These are phyloP conservation scores for Drosophila mimica DNA, from an alignment of 2,888 invertebrate genomes.

Conservation along the genomic window DNA sequence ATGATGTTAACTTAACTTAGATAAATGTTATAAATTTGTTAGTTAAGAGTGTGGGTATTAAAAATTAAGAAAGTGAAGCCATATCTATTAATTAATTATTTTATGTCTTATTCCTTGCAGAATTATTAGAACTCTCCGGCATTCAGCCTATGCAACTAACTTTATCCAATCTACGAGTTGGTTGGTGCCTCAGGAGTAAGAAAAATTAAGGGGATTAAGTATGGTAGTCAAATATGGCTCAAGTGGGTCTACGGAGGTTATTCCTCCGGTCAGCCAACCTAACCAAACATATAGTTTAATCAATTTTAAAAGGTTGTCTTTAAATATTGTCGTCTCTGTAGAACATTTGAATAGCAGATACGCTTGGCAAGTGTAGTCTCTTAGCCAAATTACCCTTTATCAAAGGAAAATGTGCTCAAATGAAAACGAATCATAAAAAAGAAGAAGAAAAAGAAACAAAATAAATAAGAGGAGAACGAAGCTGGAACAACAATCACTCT, in stretches of 20 bases:
- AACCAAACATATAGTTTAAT: neutral
- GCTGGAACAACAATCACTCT: constrained; percentile 52
- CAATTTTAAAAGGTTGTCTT: neutral
- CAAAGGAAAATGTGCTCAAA: constrained; percentile 13
- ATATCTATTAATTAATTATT: neutral
- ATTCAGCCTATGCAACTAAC: neutral
- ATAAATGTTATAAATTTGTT: neutral
- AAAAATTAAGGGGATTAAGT: neutral
- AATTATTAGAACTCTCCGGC: neutral
- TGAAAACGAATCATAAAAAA: constrained; percentile 20
- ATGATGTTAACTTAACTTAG: too few species aligned
- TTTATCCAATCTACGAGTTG: neutral
- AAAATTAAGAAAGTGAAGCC: neutral
- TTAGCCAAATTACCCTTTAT: constrained; percentile 18
- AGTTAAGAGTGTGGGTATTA: neutral
- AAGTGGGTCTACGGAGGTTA: too few species aligned
- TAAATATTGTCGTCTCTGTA: neutral
- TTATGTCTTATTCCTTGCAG: neutral
- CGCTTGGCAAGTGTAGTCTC: neutral
- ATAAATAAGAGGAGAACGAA: constrained; percentile 5
- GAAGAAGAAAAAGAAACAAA: neutral
- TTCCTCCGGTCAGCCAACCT: too few species aligned
- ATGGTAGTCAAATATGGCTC: too few species aligned
- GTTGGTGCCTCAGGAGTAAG: neutral
- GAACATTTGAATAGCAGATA: neutral